Evolutionary conservation across 2,113 vertebrate genomes (phyloP).

Genomic region (Bubalus kerabau): DNA sequence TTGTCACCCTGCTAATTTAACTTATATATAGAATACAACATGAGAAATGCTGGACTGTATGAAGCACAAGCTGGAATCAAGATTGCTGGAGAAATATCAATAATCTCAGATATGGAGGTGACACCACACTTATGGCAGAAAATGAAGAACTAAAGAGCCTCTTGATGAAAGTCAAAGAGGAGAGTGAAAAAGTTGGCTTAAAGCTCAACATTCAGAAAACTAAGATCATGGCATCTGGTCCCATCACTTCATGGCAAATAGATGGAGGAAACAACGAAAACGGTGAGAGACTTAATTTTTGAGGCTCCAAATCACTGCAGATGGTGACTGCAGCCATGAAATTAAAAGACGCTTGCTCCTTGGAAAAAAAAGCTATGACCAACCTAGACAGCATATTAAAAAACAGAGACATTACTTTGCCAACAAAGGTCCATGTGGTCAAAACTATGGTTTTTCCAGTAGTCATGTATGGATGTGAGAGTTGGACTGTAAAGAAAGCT

Average conservation of each 20-base stretch:
- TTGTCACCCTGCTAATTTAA: background rate
- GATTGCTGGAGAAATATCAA: background rate
- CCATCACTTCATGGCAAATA: background rate
- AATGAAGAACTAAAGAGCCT: background rate
- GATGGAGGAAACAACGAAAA: background rate
- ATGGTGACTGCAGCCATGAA: background rate
- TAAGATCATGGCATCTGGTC: background rate
- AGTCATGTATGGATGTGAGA: background rate
- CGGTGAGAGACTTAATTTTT: background rate
- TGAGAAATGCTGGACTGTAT: background rate
- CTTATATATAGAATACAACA: background rate
- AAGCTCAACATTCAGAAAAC: background rate
- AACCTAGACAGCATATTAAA: background rate
- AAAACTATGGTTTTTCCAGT: background rate
- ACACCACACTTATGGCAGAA: background rate
- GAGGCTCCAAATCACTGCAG: background rate
- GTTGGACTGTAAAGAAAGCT: background rate
- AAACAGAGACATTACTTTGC: background rate
- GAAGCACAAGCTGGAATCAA: background rate
- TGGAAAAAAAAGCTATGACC: background rate
- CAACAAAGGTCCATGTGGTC: background rate
- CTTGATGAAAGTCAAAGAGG: background rate
- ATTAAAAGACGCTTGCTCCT: background rate
- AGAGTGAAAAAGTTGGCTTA: background rate
- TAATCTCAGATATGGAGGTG: background rate